A percentile compares a stretch with the other conserved stretches of the same genome.
These are phyloP conservation scores for Athalia cordata DNA, from an alignment of 2,888 invertebrate species.

Conservation along the genomic window DNA sequence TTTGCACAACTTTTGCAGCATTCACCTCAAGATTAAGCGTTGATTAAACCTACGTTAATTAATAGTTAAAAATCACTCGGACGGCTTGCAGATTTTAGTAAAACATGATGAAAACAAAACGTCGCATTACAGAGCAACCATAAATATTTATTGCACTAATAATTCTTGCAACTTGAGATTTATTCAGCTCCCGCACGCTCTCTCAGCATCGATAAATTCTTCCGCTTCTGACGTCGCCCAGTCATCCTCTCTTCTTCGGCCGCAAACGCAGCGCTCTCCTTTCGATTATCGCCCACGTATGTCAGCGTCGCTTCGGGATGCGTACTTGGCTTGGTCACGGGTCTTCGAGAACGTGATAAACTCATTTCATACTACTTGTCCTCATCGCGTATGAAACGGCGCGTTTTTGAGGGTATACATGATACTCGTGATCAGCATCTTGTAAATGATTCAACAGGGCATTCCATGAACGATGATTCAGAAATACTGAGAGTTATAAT, in stretches of 20 bases:
- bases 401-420: not conserved
- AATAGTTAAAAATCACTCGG: too few relatives aligned
- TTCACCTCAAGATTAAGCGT: too few relatives aligned
- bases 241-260: not conserved
- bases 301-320: not conserved
- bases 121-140: not conserved
- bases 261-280: not conserved
- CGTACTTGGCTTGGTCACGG: conserved; percentile 12
- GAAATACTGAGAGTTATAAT: conserved; percentile 3
- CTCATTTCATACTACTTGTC: conserved; percentile 12
- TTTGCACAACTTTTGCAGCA: too few relatives aligned
- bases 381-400: not conserved
- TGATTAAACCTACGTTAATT: too few relatives aligned
- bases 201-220: conserved; percentile 16
- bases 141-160: not conserved
- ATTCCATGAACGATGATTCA: conserved; percentile 21
- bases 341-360: conserved; percentile 7
- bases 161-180: conserved; percentile 13
- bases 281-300: conserved; percentile 20
- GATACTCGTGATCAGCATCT: not conserved
- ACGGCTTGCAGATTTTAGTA: too few relatives aligned
- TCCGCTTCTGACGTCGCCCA: conserved; percentile 12
- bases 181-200: not conserved
- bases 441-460: conserved; percentile 20
- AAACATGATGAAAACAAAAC: not conserved